phyloP scores from a whole-genome alignment of 2,113 vertebrate species.

The Sylvilagus bachmani region DNA sequence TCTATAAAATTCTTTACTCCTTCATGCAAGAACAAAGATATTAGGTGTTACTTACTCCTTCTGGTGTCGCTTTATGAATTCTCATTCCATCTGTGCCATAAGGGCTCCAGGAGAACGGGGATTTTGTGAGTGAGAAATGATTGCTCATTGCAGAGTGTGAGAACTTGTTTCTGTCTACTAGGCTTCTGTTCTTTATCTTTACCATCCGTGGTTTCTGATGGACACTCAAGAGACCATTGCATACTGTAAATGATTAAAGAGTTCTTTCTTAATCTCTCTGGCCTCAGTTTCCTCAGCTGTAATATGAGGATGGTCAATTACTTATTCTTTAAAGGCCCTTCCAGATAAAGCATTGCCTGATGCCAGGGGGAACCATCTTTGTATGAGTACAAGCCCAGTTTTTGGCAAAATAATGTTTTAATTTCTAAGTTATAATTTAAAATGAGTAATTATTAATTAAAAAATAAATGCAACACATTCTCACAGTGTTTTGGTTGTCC shows the following conservation, averaged over 20 bases:
- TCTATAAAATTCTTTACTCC: not conserved
- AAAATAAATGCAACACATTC: not conserved
- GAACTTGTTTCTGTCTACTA: not conserved
- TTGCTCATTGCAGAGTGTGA: not conserved
- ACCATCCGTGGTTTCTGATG: not conserved
- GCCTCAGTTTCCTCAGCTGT: not conserved
- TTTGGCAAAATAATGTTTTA: constrained; percentile 6
- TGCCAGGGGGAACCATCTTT: not conserved
- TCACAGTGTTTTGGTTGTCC: not conserved
- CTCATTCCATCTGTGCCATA: not conserved
- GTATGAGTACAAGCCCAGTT: not conserved
- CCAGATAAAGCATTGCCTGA: not conserved
- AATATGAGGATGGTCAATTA: not conserved
- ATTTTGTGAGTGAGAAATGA: not conserved
- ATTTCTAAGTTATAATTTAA: constrained; percentile 33
- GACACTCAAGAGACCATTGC: not conserved
- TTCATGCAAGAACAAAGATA: not conserved
- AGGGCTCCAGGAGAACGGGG: not conserved
- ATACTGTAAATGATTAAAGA: not conserved
- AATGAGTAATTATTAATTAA: not conserved
- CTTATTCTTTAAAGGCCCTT: not conserved
- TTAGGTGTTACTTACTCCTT: not conserved
- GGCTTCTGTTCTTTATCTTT: not conserved
- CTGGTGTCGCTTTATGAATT: not conserved
- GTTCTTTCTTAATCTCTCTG: not conserved